A percentile compares a stretch with the other conserved stretches of the same genome.
phyloP scores from a whole-genome alignment of 2,888 invertebrate species.

The Mystacides longicornis region DNA sequence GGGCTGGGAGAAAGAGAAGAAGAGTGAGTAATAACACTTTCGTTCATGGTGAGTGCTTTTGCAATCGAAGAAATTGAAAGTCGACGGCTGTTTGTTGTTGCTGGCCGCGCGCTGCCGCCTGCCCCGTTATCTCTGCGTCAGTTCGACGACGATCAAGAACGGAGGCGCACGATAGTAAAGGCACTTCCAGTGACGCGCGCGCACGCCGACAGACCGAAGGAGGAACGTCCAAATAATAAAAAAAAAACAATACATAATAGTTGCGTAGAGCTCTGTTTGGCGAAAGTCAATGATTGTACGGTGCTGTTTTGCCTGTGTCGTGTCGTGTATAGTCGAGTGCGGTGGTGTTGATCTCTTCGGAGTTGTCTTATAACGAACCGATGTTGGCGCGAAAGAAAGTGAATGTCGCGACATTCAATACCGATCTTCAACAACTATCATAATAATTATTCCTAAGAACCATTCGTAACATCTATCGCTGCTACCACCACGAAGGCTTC shows the following conservation, averaged over 20 bases:
- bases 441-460: too few species aligned
- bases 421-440: too few species aligned
- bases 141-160: too few species aligned
- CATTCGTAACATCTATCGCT: too few species aligned
- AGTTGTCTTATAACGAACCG: background rate
- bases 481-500: too few species aligned
- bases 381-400: background rate
- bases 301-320: background rate
- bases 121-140: background rate
- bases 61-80: conserved; percentile 10
- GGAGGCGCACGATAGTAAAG: too few species aligned
- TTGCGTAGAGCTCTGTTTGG: background rate
- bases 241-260: too few species aligned
- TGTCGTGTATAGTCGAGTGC: background rate
- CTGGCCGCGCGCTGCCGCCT: background rate
- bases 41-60: conserved; percentile 6
- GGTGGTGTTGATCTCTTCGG: background rate
- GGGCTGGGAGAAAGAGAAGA: background rate
- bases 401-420: conserved; percentile 5
- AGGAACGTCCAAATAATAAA: too few species aligned
- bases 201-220: too few species aligned
- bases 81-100: background rate
- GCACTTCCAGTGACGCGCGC: background rate
- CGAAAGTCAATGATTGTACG: background rate
- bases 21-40: background rate